phyloP scores from a whole-genome alignment of 2,113 vertebrate species.

The crab-eating macaque (Macaca fascicularis) region DNA sequence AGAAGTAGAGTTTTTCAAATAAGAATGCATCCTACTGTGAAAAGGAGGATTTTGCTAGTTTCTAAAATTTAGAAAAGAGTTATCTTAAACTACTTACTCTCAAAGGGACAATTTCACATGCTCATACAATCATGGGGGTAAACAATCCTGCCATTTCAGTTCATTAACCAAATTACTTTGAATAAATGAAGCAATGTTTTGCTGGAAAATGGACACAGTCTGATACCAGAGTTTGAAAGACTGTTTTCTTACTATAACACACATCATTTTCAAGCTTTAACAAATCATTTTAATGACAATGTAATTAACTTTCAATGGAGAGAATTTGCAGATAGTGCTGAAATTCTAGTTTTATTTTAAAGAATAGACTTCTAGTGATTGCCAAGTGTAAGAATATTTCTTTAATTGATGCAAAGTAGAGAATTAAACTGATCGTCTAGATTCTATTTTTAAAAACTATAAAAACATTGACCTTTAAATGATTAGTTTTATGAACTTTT shows the following conservation, averaged over 20 bases:
- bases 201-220: constrained; percentile 2
- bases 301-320: constrained; percentile 27
- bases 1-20: neutral
- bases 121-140: neutral
- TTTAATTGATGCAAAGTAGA: constrained; percentile 40
- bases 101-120: neutral
- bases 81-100: constrained; percentile 16
- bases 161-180: constrained; percentile 33
- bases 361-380: neutral
- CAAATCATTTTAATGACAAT: constrained; percentile 45
- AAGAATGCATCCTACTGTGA: neutral
- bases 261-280: constrained; percentile 30
- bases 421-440: constrained; percentile 18
- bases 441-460: constrained; percentile 50
- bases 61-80: constrained; percentile 56
- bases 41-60: neutral
- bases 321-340: constrained; percentile 9
- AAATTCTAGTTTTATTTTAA: constrained; percentile 55
- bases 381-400: neutral
- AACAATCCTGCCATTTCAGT: neutral
- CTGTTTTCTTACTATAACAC: constrained; percentile 6
- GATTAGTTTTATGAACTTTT: constrained; percentile 42
- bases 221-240: constrained; percentile 40
- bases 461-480: constrained; percentile 52
- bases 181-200: constrained; percentile 1